Evolutionary conservation across 2,797 vertebrate species (phyloP).

Genomic region (Mus caroli): DNA sequence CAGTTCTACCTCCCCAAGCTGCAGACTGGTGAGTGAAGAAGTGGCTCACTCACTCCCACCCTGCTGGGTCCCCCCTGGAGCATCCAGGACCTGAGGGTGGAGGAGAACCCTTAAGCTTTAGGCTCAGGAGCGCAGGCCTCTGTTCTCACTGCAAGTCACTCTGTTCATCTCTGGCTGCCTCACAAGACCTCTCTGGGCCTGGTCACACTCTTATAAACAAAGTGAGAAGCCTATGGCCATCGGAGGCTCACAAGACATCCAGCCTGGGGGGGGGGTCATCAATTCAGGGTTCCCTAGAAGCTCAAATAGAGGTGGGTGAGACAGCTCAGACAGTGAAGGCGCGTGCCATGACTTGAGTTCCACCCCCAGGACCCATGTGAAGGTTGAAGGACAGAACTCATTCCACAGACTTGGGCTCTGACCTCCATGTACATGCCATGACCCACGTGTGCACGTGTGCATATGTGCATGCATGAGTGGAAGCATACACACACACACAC

Average conservation of each 20-base stretch:
- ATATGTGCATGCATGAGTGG: neutral
- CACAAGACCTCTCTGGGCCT: neutral
- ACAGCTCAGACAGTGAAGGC: neutral
- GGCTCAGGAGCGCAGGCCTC: neutral
- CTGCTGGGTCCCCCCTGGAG: neutral
- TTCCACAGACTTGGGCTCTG: neutral
- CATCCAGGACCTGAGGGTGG: accelerated
- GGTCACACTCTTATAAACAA: neutral
- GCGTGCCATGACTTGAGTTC: neutral
- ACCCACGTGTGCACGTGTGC: neutral
- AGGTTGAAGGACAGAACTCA: neutral
- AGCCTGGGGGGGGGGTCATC: neutral
- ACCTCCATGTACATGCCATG: neutral
- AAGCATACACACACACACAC: neutral
- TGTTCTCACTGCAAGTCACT: neutral
- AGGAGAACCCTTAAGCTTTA: neutral
- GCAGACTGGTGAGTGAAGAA: constrained; percentile 87
- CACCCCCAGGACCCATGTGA: neutral
- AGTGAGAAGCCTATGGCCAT: neutral
- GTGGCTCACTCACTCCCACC: too few species aligned
- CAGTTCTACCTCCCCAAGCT: constrained; percentile 95
- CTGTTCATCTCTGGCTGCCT: neutral
- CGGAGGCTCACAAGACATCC: neutral
- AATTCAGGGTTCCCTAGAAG: neutral
- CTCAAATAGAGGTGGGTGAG: neutral